Percentiles rank a stretch among this genome's conserved stretches.
Evolutionary conservation across 2,888 invertebrate genomes (phyloP).

Genomic region (Pomacea canaliculata): DNA sequence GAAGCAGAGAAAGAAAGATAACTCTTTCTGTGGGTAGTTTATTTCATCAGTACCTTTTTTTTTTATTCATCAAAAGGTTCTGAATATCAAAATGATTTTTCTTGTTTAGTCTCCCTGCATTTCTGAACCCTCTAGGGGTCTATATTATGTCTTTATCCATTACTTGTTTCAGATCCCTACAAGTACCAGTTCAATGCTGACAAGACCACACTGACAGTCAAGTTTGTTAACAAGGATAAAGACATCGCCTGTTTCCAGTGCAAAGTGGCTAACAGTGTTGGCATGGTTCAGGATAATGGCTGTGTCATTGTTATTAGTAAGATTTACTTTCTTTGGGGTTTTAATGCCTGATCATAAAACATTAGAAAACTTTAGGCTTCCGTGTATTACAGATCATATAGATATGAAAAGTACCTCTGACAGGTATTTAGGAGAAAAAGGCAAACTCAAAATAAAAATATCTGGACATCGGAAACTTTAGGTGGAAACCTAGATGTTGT

Average conservation of each 20-base stretch:
- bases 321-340: not conserved
- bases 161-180: conserved; percentile 20
- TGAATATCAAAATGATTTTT: no score
- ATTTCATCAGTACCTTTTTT: no score
- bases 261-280: conserved; percentile 26
- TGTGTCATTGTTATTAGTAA: conserved; percentile 40
- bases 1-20: no score
- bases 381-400: not conserved
- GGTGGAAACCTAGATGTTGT: not conserved
- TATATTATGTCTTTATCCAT: not conserved
- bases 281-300: conserved; percentile 28
- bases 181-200: conserved; percentile 18
- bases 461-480: no score
- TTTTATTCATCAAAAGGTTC: no score
- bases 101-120: no score
- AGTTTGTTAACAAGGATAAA: conserved; percentile 17
- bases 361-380: not conserved
- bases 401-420: not conserved
- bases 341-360: not conserved
- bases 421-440: no score
- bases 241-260: conserved; percentile 37
- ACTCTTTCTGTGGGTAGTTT: no score
- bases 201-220: conserved; percentile 20
- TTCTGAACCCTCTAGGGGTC: no score
- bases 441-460: no score